Base-by-base conservation (phyloP, 2,888 invertebrate species). In the Blastobasis adustella region DNA sequence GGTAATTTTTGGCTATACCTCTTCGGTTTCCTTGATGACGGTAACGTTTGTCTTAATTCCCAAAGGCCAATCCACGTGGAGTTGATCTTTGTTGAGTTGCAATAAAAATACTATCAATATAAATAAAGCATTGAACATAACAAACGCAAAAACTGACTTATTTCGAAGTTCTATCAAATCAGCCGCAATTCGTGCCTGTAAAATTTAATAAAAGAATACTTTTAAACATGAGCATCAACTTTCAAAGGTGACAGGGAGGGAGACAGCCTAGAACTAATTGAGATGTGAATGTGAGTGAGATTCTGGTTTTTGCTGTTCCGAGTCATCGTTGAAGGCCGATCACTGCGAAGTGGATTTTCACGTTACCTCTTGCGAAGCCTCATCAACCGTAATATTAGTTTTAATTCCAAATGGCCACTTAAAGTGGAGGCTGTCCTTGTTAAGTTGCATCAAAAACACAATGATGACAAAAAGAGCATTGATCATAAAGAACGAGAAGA, bases 61-160 rank as follows among this genome's bases (percentile, higher is more conserved):
- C 80, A 97, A 92, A 80, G 98, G 98, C 98, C 98, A 98, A 90
- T 96, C 93, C 90, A 98, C 94, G 91, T 98, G 97, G 84, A 98
- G 93, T 90, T 96, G 96, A 91, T 98, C 97, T 93, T 98, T 98
- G 91, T 98, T 98, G 89, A 98, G 93, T 93, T 99, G 98, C 84
- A 99, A 95, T 89, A 99, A 95, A 91, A 99, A 97, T 79, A 99
- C 98, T 90, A 98, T 96, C 90, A 99, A 94, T 84, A 98, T 97
- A 93, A 98, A 99, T 81, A 99, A 93, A 87, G 98, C 96, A 93
- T 99, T 99, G 92, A 98, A 95, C 98, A 99, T 98, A 91, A 98
- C 95, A 93, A 98, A 98, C 81, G 96, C 96, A 89, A 98, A 97
- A 77, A 97, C 97, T 75, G 96, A 96, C 89, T 98, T 97, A 93